A percentile compares a stretch with the other conserved stretches of the same genome.
phyloP scores from a whole-genome alignment of 2,888 invertebrate genomes.

The Notodonta dromedarius region DNA sequence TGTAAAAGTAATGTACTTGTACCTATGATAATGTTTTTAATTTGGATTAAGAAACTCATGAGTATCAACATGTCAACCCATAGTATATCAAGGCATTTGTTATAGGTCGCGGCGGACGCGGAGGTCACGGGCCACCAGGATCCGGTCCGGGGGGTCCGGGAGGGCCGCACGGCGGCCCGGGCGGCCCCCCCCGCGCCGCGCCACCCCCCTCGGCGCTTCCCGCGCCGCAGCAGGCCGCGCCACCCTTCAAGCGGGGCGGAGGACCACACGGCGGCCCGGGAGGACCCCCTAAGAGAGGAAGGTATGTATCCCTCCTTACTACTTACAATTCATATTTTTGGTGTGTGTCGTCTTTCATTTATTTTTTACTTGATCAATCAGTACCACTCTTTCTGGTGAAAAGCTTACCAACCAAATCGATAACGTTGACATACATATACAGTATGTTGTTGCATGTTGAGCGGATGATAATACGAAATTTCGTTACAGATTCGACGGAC shows the following conservation, averaged over 20 bases:
- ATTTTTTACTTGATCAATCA: too few relatives aligned
- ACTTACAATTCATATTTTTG: background rate
- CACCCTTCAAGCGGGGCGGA: slow-evolving; percentile 68
- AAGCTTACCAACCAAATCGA: too few relatives aligned
- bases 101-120: slow-evolving; percentile 55
- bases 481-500: slow-evolving; percentile 65
- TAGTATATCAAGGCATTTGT: background rate
- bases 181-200: slow-evolving; percentile 46
- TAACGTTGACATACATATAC: too few relatives aligned
- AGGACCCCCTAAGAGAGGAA: slow-evolving; percentile 73
- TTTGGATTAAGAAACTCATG: too few relatives aligned
- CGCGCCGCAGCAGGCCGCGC: slow-evolving; percentile 45
- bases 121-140: slow-evolving; percentile 58
- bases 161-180: slow-evolving; percentile 25
- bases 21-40: too few relatives aligned
- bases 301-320: slow-evolving; percentile 45
- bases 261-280: slow-evolving; percentile 65
- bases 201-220: slow-evolving; percentile 29
- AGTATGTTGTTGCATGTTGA: too few relatives aligned
- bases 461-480: too few relatives aligned
- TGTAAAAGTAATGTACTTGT: too few relatives aligned
- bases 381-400: too few relatives aligned
- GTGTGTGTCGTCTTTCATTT: too few relatives aligned
- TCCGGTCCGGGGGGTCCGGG: slow-evolving; percentile 29
- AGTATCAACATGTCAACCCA: too few relatives aligned